Evolutionary conservation across 2,113 vertebrate species (phyloP), one percentile per base, ranked within the genome.

Genomic region (Planiliza haematocheilus): DNA sequence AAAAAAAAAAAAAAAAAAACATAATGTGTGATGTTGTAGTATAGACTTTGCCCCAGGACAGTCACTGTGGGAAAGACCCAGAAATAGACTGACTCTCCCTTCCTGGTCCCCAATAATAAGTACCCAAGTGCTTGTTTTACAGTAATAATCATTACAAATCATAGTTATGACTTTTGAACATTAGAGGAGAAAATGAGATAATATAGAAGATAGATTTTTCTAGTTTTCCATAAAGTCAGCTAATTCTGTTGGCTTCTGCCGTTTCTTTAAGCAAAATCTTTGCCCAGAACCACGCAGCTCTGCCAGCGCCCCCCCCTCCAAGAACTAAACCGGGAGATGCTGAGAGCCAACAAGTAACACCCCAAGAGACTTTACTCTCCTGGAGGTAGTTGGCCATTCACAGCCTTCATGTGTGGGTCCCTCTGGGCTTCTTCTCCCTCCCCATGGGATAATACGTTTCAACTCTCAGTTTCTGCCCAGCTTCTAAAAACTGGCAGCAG

Each of bases 381-480:
- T 59, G 59, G 45, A 81, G 64, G 60, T 49, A 57, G 49, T 62
- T 68, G 64, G 61, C 74, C 60, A 61, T 75, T 84, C 74, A 52
- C 79, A 67, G 68, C 24, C 52, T 78, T 82, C 77, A 79, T 73
- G 55, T 69, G 49, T 67, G 38, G 72, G 58, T 83, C 71, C 82
- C 74, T 52, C 16, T 5, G 20, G 67, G 81, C 30, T 24, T 45
- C 58, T 50, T 21, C 48, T 12, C 48, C 24, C 24, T 30, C 24
- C 24, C 24, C 24, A 30, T 30, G 24, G 24, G 24, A 30, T 30
- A 30, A 30, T 30, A 30, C 24, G 24, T 30, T 30, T 30, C 24
- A 30, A 5, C 24, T 30, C 24, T 30, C 24, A 30, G 24, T 30
- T 30, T 30, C 24, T 30, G 24, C 3, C 24, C 24, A 30, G 24